Conservation (phyloP, 2,888 invertebrate species). For the Sarcophaga caerulescens region DNA sequence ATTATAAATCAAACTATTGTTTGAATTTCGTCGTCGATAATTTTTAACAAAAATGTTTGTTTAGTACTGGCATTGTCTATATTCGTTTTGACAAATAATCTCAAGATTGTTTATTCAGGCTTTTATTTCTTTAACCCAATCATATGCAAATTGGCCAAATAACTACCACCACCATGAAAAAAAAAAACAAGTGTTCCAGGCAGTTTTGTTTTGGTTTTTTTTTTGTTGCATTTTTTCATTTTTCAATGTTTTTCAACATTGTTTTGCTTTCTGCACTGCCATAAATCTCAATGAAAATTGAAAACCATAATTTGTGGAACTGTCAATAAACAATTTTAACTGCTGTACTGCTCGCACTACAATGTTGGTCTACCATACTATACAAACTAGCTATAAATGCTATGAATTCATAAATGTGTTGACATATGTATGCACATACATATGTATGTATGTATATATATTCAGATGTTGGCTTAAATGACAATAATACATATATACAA, state of each 20-base stretch:
- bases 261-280: constrained; percentile 28
- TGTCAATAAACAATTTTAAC: constrained; percentile 64
- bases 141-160: constrained; percentile 60
- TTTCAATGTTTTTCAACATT: background rate
- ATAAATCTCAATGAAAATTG: constrained; percentile 67
- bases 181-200: constrained; percentile 57
- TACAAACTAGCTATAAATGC: background rate
- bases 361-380: constrained; percentile 18
- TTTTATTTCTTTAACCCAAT: constrained; percentile 11
- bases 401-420: background rate
- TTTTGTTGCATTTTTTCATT: background rate
- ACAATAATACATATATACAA: background rate
- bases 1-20: constrained; percentile 44
- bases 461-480: no score
- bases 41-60: constrained; percentile 51
- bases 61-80: constrained; percentile 35
- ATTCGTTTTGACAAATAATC: constrained; percentile 65
- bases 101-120: constrained; percentile 32
- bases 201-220: constrained; percentile 22
- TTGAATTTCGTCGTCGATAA: constrained; percentile 38
- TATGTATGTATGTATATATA: no score
- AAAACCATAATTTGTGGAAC: constrained; percentile 66
- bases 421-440: background rate
- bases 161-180: constrained; percentile 14
- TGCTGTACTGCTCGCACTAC: background rate